phyloP scores from a whole-genome alignment of 1,140 invertebrate genomes.

The Mactra quadrangularis region DNA sequence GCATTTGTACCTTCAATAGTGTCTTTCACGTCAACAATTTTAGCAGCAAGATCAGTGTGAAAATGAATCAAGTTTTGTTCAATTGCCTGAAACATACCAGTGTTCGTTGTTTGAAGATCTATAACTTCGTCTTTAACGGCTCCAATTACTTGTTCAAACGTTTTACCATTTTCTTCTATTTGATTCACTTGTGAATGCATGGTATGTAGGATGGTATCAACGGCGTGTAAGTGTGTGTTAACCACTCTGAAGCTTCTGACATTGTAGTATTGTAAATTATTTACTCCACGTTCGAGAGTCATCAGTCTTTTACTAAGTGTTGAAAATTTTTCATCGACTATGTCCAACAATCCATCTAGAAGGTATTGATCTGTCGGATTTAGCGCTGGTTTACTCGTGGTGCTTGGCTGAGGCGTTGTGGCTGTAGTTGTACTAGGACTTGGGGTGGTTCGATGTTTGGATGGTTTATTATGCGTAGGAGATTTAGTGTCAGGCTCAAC shows the following conservation, averaged over 20 bases:
- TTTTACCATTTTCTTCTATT: background rate
- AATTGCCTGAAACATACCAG: constrained; percentile 55
- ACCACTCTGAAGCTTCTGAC: constrained; percentile 65
- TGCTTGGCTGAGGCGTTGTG: background rate
- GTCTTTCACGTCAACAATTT: constrained; percentile 11
- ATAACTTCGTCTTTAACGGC: constrained; percentile 33
- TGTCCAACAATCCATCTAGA: constrained; percentile 58
- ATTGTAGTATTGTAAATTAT: constrained; percentile 69
- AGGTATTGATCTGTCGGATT: constrained; percentile 40
- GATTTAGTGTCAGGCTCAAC: background rate
- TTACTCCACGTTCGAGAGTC: constrained; percentile 65
- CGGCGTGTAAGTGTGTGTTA: constrained; percentile 57
- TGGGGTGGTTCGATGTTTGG: background rate
- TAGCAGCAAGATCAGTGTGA: constrained; percentile 20
- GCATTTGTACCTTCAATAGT: constrained; percentile 20
- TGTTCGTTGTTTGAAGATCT: constrained; percentile 41
- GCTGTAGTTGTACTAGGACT: background rate
- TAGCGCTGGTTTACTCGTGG: background rate
- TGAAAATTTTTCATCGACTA: constrained; percentile 73
- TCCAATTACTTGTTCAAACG: constrained; percentile 17
- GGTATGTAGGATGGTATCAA: constrained; percentile 46
- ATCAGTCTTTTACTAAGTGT: constrained; percentile 67
- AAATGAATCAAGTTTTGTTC: constrained; percentile 53
- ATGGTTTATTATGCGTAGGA: background rate
- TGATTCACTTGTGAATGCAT: constrained; percentile 25